These are phyloP conservation scores for Mythimna loreyi DNA, from an alignment of 2,888 invertebrate species.

Conservation along the genomic window DNA sequence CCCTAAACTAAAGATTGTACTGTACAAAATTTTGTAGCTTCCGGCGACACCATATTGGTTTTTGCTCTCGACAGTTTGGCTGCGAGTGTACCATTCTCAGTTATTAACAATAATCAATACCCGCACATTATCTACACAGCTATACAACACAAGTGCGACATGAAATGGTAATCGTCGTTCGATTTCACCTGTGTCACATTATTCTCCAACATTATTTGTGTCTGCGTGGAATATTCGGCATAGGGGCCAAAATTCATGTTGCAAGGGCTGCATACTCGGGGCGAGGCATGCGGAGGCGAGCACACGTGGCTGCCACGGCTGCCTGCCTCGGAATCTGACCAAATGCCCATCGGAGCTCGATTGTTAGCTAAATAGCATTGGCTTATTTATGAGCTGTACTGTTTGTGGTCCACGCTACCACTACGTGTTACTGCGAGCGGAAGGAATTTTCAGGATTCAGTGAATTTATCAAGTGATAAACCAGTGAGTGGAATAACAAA, in stretches of 20 bases:
- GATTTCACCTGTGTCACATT: slow-evolving; percentile 77
- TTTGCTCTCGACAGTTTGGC: slow-evolving; percentile 29
- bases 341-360: slow-evolving; percentile 88
- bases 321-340: slow-evolving; percentile 88
- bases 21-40: slow-evolving; percentile 22
- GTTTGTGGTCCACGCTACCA: slow-evolving; percentile 72
- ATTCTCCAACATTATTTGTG: slow-evolving; percentile 82
- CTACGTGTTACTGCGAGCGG: slow-evolving; percentile 69
- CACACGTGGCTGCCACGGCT: slow-evolving; percentile 89
- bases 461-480: slow-evolving; percentile 58
- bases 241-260: slow-evolving; percentile 86
- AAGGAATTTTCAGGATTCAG: slow-evolving; percentile 68
- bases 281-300: slow-evolving; percentile 86
- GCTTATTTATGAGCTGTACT: slow-evolving; percentile 85
- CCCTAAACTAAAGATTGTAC: slow-evolving; percentile 16
- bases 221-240: slow-evolving; percentile 87
- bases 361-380: slow-evolving; percentile 87
- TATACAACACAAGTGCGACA: slow-evolving; percentile 46
- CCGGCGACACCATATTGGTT: slow-evolving; percentile 21
- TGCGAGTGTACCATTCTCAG: slow-evolving; percentile 52
- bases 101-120: slow-evolving; percentile 69
- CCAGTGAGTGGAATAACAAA: slow-evolving; percentile 51
- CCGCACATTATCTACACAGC: slow-evolving; percentile 61
- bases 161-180: slow-evolving; percentile 74
- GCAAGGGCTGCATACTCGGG: slow-evolving; percentile 86